Evolutionary conservation across 2,888 invertebrate genomes (phyloP).

Genomic region (Bruchidius siliquastri): DNA sequence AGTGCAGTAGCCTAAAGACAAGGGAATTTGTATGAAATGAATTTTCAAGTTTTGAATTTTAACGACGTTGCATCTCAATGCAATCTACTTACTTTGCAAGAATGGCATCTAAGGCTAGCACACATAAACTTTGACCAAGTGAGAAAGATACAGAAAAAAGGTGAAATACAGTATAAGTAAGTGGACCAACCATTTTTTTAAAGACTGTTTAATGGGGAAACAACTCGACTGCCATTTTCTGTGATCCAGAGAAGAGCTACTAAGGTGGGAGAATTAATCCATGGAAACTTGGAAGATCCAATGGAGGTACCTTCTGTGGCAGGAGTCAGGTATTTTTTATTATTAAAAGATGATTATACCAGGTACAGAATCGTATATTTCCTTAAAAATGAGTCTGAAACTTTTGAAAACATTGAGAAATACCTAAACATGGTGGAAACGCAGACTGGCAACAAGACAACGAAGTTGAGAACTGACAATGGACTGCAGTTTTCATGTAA

Average conservation of each 20-base stretch:
- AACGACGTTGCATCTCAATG: no score
- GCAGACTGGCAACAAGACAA: constrained; percentile 26
- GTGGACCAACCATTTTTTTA: no score
- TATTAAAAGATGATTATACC: constrained; percentile 26
- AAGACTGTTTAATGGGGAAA: constrained; percentile 15
- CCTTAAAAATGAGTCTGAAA: constrained; percentile 25
- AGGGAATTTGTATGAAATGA: constrained; percentile 17
- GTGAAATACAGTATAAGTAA: constrained; percentile 9
- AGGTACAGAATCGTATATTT: constrained; percentile 19
- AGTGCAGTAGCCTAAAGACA: constrained; percentile 13
- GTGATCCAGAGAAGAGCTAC: constrained; percentile 11
- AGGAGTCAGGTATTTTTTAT: constrained; percentile 14
- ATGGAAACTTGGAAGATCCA: constrained; percentile 18
- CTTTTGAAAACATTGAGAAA: constrained; percentile 15
- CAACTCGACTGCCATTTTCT: constrained; percentile 11
- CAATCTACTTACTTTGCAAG: no score
- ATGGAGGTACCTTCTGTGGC: constrained; percentile 12
- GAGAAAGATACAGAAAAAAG: constrained; percentile 7
- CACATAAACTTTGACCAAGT: constrained; percentile 13
- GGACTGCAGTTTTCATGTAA: constrained; percentile 33
- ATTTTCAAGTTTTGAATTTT: no score
- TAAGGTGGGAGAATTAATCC: constrained; percentile 11
- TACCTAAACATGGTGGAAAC: constrained; percentile 27
- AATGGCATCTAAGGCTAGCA: constrained; percentile 12
- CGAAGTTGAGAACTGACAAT: constrained; percentile 29